Percentiles rank a stretch among this genome's conserved stretches.
Conservation (phyloP, 2,113 vertebrate genomes). For the Poecile atricapillus region DNA sequence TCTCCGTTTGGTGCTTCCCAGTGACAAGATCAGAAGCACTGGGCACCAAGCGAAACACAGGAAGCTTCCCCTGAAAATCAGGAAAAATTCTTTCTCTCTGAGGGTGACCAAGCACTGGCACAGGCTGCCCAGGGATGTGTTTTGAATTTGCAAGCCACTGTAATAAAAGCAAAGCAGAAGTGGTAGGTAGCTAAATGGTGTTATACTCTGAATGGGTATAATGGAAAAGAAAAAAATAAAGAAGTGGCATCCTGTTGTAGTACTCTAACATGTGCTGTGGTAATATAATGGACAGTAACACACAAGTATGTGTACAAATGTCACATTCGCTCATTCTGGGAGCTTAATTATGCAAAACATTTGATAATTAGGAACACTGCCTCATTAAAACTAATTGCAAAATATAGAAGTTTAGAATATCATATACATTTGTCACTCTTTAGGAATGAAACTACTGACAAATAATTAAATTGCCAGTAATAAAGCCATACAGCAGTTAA, state of each 20-base stretch:
- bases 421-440: neutral
- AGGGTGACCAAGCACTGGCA: neutral
- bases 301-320: neutral
- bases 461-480: neutral
- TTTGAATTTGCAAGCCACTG: neutral
- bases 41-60: neutral
- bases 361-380: neutral
- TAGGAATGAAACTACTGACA: neutral
- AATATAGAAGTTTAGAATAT: neutral
- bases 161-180: neutral
- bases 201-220: neutral
- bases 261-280: neutral
- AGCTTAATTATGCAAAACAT: neutral
- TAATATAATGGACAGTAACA: neutral
- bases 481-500: neutral
- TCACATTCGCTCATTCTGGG: neutral
- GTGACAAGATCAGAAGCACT: neutral
- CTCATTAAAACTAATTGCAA: slow-evolving; percentile 7
- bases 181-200: neutral
- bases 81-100: neutral
- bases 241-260: neutral
- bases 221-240: neutral
- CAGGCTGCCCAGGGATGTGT: neutral
- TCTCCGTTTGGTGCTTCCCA: neutral
- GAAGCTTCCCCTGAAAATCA: neutral